Evolutionary conservation across 2,797 vertebrate genomes (phyloP).

Genomic region (Poeciliopsis infans): DNA sequence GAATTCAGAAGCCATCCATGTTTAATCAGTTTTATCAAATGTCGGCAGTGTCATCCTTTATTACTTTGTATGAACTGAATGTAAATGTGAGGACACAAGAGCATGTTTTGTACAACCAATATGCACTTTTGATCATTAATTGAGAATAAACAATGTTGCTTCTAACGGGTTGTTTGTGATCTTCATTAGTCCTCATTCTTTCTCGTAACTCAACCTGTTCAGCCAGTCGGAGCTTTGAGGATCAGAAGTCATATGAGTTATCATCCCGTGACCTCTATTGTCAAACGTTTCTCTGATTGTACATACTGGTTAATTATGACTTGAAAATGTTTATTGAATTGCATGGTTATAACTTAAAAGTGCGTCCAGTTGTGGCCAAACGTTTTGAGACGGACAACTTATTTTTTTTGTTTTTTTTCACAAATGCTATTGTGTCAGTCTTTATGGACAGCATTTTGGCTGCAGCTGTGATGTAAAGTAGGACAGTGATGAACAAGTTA

Average conservation of each 20-base stretch:
- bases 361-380: neutral
- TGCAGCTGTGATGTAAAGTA: neutral
- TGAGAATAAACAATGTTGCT: slow-evolving; percentile 52
- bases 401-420: neutral
- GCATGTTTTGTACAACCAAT: slow-evolving; percentile 13
- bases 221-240: neutral
- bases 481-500: neutral
- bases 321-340: neutral
- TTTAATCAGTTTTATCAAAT: neutral
- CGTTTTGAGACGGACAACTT: neutral
- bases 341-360: neutral
- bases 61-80: slow-evolving; percentile 11
- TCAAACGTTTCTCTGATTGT: neutral
- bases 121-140: slow-evolving; percentile 51
- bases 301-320: neutral
- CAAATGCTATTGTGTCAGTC: neutral
- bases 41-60: neutral
- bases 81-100: slow-evolving; percentile 8
- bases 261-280: neutral
- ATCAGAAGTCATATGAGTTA: neutral
- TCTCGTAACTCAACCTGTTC: slow-evolving; percentile 14
- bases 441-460: neutral
- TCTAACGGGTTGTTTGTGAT: slow-evolving; percentile 9
- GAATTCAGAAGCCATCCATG: neutral
- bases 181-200: neutral